Evolutionary conservation across 2,797 vertebrate genomes (phyloP).

Genomic region (Cuculus canorus): DNA sequence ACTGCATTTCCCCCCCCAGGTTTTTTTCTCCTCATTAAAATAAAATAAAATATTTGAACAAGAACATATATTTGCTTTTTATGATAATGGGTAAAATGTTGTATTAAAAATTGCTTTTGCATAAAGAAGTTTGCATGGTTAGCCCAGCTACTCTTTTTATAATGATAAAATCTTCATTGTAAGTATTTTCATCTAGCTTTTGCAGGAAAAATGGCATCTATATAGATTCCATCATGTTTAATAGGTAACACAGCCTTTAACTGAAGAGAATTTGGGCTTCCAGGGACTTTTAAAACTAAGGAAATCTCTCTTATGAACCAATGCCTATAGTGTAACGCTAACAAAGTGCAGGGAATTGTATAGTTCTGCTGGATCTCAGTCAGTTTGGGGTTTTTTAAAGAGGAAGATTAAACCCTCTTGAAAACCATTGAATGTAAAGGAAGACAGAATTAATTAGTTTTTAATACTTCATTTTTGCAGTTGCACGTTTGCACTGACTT

Average conservation of each 20-base stretch:
- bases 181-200: neutral
- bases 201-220: neutral
- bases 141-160: neutral
- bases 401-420: neutral
- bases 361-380: neutral
- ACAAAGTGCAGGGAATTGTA: neutral
- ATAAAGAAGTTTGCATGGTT: neutral
- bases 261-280: neutral
- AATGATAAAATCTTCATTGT: neutral
- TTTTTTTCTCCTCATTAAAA: constrained; percentile 25
- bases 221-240: neutral
- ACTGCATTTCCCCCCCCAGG: neutral
- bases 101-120: neutral
- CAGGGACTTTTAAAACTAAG: neutral
- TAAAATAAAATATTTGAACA: neutral
- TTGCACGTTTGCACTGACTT: neutral
- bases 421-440: neutral
- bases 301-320: neutral
- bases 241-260: neutral
- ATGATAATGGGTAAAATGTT: neutral
- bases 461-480: neutral
- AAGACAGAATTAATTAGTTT: neutral
- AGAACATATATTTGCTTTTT: neutral
- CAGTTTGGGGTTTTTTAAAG: neutral
- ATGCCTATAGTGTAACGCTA: neutral